These are phyloP conservation scores for Gambelia wislizenii DNA, from an alignment of 2,797 vertebrate genomes.

Conservation along the genomic window DNA sequence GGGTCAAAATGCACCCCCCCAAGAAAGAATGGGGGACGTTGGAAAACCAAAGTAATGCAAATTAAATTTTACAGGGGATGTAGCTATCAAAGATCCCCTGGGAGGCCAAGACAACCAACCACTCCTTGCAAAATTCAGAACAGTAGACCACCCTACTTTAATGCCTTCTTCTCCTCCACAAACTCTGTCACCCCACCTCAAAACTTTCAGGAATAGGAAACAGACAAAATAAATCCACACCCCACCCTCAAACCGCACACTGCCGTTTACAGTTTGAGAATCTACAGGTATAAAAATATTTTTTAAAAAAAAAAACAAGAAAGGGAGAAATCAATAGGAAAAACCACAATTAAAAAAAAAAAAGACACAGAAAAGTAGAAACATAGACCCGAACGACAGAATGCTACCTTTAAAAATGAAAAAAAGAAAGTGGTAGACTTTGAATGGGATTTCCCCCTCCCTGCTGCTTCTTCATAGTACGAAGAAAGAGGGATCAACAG, in stretches of 20 bases:
- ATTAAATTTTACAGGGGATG: too few relatives aligned
- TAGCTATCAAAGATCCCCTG: too few relatives aligned
- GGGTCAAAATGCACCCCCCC: too few relatives aligned
- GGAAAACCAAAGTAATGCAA: too few relatives aligned
- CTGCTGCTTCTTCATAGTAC: slow-evolving; percentile 69
- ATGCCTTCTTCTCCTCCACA: too few relatives aligned
- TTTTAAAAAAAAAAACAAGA: neutral
- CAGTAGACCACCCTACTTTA: too few relatives aligned
- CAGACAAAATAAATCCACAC: neutral
- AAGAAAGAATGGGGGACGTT: too few relatives aligned
- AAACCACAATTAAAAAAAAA: neutral
- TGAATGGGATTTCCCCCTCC: neutral
- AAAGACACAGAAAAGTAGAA: slow-evolving; percentile 21
- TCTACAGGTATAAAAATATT: neutral
- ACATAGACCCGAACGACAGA: slow-evolving; percentile 16
- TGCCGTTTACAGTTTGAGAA: neutral
- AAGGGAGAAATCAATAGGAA: slow-evolving; percentile 3
- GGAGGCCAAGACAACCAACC: too few relatives aligned
- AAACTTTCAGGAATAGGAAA: neutral
- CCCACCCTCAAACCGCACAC: neutral
- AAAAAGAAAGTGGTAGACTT: neutral
- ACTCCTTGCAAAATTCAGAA: too few relatives aligned
- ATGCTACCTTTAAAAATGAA: slow-evolving; percentile 33
- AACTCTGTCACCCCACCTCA: neutral
- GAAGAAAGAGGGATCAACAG: slow-evolving; percentile 14